Conservation (phyloP, 2,797 vertebrate genomes). For the Acanthornis magna region DNA sequence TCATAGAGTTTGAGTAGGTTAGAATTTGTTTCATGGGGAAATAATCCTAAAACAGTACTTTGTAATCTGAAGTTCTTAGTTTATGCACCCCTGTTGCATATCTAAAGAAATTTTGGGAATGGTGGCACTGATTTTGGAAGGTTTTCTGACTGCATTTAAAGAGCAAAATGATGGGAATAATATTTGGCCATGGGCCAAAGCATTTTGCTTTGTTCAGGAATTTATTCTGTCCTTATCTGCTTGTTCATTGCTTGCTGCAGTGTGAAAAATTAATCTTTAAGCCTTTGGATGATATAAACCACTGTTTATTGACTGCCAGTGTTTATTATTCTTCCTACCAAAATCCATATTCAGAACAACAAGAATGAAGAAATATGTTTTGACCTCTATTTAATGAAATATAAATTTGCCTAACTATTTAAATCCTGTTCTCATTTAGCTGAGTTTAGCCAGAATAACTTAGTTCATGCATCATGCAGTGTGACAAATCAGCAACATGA, state of each 20-base stretch:
- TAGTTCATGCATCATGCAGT: neutral
- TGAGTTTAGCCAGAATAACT: neutral
- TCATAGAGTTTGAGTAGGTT: neutral
- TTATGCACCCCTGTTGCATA: neutral
- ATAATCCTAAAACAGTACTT: neutral
- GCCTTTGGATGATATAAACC: neutral
- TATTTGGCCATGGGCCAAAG: neutral
- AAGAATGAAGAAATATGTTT: neutral
- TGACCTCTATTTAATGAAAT: neutral
- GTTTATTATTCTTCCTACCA: neutral
- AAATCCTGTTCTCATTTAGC: neutral
- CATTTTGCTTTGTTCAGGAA: neutral
- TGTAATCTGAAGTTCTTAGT: neutral
- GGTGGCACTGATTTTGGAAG: neutral
- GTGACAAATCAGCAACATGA: neutral
- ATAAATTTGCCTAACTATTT: neutral
- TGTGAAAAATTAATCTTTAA: neutral
- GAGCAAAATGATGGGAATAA: neutral
- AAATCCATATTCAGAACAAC: neutral
- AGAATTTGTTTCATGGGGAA: neutral
- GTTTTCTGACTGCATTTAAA: neutral
- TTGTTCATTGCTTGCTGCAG: neutral
- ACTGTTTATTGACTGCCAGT: neutral
- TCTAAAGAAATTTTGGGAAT: neutral
- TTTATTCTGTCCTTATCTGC: neutral